Base-by-base conservation (phyloP, 2,888 invertebrate species). In the Malthinus seriepunctatus region DNA sequence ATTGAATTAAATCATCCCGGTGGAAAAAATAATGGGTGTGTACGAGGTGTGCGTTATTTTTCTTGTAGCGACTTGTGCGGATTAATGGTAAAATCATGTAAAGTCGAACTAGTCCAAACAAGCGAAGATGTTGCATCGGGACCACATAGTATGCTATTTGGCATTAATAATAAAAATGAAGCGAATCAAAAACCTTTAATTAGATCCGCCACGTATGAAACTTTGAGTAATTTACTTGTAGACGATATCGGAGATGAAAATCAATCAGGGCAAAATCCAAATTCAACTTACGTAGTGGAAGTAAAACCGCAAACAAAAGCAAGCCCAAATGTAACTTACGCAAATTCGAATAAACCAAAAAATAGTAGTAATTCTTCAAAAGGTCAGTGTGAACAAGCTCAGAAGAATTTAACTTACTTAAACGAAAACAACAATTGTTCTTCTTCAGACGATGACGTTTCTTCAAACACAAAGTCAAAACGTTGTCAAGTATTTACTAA, bases 21-120 rank as follows among this genome's bases (percentile, higher is more conserved):
- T 58, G 87, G 87, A 12, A 84, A 84, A 68, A 83, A 88, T 76
- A 85, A 88, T 77, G 88, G 88, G 39, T 75, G 79, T 38, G 83
- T 87, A 8, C 78, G 82, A 59, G 87, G 86, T 8, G 79, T 83
- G 39, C 79, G 83, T 10, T 88, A 88, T 73, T 88, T 88, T 74
- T 76, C 76, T 8, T 88, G 88, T 73, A 74, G 79, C 14, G 79
- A 81, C 5, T 78, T 79, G 44, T 81, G 83, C 70, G 88, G 88
- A 9, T 80, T 88, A 66, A 84, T 89, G 76, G 86, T 85, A 37
- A 86, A 87, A 32, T 75, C 82, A 32, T 75, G 78, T 39, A 85
- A 84, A 73, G 84, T 86, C n/a, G 64, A 75, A 15, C 59, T 73
- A 31, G 63, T 62, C 35, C 62, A 61, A 49, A 78, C 79, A 52